Percentiles rank a stretch among this genome's conserved stretches.
These are phyloP conservation scores for Adelges cooleyi DNA, from an alignment of 1,140 invertebrate species.

Conservation along the genomic window DNA sequence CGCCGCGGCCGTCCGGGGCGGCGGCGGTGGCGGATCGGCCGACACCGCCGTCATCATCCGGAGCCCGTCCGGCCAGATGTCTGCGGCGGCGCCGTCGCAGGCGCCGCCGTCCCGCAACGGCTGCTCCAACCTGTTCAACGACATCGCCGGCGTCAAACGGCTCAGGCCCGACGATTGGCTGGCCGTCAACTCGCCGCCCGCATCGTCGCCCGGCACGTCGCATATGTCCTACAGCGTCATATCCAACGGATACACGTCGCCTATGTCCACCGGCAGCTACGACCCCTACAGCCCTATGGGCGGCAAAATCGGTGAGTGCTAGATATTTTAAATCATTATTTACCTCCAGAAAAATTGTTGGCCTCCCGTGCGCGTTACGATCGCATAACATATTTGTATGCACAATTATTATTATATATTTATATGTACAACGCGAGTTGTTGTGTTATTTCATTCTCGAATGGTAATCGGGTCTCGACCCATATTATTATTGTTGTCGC, in stretches of 20 bases:
- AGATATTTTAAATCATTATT: too few relatives aligned
- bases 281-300: constrained; percentile 69
- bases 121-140: constrained; percentile 9
- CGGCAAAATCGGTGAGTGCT: constrained; percentile 65
- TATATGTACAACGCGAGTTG: too few relatives aligned
- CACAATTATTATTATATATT: too few relatives aligned
- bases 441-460: too few relatives aligned
- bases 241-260: constrained; percentile 59
- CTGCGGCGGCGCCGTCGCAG: constrained; percentile 14
- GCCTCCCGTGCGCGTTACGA: too few relatives aligned
- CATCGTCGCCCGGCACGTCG: constrained; percentile 47
- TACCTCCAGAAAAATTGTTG: too few relatives aligned
- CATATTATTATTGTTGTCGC: too few relatives aligned
- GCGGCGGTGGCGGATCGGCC: constrained; percentile 1
- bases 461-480: too few relatives aligned
- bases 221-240: constrained; percentile 45
- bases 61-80: constrained; percentile 37
- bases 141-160: constrained; percentile 37
- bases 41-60: constrained; percentile 12
- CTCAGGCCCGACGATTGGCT: constrained; percentile 49
- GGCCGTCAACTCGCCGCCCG: constrained; percentile 39
- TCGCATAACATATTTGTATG: too few relatives aligned
- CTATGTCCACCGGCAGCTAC: constrained; percentile 66
- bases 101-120: constrained; percentile 9
- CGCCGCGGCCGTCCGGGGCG: neutral